Evolutionary conservation across 2,113 vertebrate genomes (phyloP).

Genomic region (Neolamprologus longior): DNA sequence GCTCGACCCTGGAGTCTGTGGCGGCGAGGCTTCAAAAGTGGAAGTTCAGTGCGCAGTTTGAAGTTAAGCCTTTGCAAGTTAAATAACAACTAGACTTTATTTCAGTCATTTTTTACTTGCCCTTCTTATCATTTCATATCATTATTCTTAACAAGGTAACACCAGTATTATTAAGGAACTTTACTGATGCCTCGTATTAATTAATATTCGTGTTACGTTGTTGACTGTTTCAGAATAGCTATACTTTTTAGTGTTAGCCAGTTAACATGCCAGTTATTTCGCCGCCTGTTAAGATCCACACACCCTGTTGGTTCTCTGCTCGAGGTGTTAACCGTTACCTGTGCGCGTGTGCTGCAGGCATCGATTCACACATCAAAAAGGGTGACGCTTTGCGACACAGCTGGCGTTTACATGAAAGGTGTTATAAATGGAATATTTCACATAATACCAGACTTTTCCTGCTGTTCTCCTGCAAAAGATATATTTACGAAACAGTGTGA

Average conservation of each 20-base stretch:
- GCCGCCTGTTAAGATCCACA: accelerated
- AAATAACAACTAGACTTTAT: background rate
- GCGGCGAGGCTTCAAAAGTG: background rate
- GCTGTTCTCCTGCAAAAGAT: background rate
- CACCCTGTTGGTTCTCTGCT: background rate
- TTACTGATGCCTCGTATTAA: background rate
- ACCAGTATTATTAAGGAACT: background rate
- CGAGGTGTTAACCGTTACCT: background rate
- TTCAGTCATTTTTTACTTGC: accelerated
- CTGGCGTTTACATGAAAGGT: background rate
- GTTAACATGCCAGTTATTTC: background rate
- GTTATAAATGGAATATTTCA: background rate
- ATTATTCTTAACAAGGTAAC: background rate
- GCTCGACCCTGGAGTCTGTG: background rate
- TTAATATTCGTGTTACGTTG: accelerated
- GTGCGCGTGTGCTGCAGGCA: background rate
- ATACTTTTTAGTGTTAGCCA: background rate
- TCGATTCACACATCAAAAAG: background rate
- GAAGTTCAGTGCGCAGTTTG: background rate
- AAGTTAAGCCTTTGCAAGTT: background rate
- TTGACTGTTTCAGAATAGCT: background rate
- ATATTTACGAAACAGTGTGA: background rate
- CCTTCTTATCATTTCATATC: no score
- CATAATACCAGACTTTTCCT: background rate
- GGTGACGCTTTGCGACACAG: background rate